Conservation (phyloP, 2,888 invertebrate species). For the Melanargia galathea region DNA sequence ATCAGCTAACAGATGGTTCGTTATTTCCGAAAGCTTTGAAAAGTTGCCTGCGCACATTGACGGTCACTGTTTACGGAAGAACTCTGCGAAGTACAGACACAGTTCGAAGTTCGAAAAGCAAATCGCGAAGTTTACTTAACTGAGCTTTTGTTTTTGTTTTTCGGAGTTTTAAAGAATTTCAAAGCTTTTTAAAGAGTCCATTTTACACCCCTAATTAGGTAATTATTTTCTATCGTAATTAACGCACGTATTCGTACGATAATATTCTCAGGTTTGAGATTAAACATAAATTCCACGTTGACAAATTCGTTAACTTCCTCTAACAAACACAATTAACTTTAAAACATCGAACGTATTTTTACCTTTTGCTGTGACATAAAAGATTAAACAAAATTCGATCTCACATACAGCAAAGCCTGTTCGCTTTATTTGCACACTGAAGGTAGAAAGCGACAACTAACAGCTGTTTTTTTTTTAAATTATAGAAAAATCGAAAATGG, state of each 20-base stretch:
- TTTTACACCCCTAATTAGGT: neutral
- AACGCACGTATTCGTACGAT: neutral
- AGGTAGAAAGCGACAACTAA: neutral
- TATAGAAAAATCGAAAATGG: neutral
- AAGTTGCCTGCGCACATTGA: conserved; percentile 21
- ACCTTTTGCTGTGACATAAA: neutral
- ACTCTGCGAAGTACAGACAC: neutral
- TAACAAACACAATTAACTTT: neutral
- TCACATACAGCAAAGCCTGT: neutral
- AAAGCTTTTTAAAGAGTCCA: conserved; percentile 4
- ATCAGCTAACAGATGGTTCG: conserved; percentile 66
- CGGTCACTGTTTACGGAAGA: neutral
- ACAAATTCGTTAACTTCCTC: neutral
- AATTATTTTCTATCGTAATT: neutral
- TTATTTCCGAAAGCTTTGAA: conserved; percentile 28
- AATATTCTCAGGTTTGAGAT: neutral
- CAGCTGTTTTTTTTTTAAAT: neutral
- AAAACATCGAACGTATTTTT: neutral
- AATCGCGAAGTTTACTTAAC: neutral
- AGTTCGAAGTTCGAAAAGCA: too few species aligned
- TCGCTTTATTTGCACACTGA: neutral
- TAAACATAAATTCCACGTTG: neutral
- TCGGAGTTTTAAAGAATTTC: neutral
- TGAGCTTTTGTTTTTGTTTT: neutral
- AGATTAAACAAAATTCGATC: neutral